Base-by-base conservation (phyloP, 1,140 invertebrate genomes). In the Ruditapes philippinarum region DNA sequence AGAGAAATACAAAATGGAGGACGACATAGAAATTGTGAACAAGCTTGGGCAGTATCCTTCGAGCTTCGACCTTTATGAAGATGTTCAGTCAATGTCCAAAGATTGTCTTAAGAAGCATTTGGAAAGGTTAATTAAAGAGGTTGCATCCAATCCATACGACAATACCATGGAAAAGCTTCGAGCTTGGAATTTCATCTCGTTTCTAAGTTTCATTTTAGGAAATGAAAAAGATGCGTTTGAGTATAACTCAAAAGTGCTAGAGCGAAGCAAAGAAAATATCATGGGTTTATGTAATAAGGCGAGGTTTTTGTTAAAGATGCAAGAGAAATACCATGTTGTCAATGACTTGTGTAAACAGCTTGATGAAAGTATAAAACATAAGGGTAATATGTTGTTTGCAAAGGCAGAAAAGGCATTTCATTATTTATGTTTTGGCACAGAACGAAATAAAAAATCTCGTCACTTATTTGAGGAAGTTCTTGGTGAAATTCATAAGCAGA, bases 321-420 rank as follows among this genome's bases (percentile, higher is more conserved):
- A 82, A 12, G 51, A 82, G 38, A n/a, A 36, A 1, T 68, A 62
- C 49, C 22, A 2, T 1, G 33, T 14, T n/a, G 31, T 68, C n/a
- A 45, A 68, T 17, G 31, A 62, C 14, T 17, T 68, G 4, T 33
- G n/a, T 45, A 22, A 68, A 1, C 14, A 14, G 7, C 60, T 82
- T 4, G 68, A 82, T 22, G 36, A 42, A 45, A 17, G 17, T 19
- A 19, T 5, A 25, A 28, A 1, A 33, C 2, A 38, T 17, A n/a
- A 19, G 31, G n/a, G 11, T 7, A 31, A 12, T 62, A 22, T 45
- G 5, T n/a, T 82, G 25, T 19, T 49, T 65, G 80, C 80, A 31
- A 49, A 82, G 28, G 80, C 80, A 45, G 80, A 82, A 42, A 82
- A 38, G 9, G 80, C 80, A 31, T 82, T 68, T 28, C 45, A 33